Percentiles rank a stretch among this genome's conserved stretches.
Conservation (phyloP, 2,113 vertebrate genomes). For the Nettapus auritus region DNA sequence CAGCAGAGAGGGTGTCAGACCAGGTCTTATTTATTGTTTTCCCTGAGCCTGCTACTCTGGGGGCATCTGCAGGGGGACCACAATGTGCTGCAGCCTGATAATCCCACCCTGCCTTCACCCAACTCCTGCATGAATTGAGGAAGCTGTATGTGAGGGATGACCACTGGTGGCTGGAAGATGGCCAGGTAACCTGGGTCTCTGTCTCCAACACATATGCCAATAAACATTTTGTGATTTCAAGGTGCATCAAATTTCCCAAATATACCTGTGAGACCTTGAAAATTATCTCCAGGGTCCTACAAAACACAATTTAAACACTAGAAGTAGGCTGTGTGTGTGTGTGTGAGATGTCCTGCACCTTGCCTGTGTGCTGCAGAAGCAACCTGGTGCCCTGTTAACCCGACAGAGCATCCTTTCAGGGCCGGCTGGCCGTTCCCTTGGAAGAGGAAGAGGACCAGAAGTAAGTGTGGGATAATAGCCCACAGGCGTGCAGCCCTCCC, state of each 20-base stretch:
- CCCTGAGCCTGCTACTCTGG: not conserved
- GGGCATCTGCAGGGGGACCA: accelerated
- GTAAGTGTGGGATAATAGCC: conserved; percentile 70
- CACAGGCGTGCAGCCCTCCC: conserved; percentile 25
- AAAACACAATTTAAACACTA: accelerated
- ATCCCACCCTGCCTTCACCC: not conserved
- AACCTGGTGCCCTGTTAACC: not conserved
- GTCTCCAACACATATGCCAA: not conserved
- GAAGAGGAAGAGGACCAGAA: conserved; percentile 75
- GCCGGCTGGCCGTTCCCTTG: conserved; percentile 64
- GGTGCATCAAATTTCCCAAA: not conserved
- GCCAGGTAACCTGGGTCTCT: not conserved
- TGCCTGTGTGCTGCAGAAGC: not conserved
- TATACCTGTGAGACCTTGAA: not conserved
- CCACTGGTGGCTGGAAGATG: not conserved
- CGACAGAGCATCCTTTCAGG: accelerated
- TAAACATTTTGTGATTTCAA: not conserved
- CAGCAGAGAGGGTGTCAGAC: not conserved
- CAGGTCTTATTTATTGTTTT: not conserved
- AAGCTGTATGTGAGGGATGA: not conserved
- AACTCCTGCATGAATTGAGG: not conserved
- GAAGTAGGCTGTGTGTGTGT: not conserved
- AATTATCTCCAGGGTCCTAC: not conserved
- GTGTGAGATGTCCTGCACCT: conserved; percentile 7
- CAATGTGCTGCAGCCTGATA: not conserved